These are phyloP conservation scores for Periophthalmus magnuspinnatus DNA, from an alignment of 2,797 vertebrate species.

Conservation along the genomic window DNA sequence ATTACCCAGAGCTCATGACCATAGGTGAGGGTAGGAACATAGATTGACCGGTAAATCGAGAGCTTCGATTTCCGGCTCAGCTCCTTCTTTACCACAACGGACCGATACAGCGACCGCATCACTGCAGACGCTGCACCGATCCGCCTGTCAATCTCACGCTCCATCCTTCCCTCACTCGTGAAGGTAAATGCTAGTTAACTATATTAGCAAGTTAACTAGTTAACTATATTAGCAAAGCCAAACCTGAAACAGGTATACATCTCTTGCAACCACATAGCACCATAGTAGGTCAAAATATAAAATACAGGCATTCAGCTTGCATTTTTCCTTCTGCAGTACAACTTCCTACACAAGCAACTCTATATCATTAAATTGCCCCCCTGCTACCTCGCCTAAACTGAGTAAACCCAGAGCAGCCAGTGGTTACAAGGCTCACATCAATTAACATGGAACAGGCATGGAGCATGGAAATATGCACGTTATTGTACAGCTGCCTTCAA, in stretches of 20 bases:
- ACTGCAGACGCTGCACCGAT: no score
- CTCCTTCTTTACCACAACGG: no score
- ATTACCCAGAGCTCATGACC: no score
- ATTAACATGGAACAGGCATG: background rate
- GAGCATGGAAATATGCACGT: background rate
- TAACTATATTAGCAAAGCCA: background rate
- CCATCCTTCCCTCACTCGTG: no score
- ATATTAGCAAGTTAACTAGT: no score
- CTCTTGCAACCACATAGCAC: background rate
- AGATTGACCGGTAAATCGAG: no score
- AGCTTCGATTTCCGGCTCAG: no score
- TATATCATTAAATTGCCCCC: conserved; percentile 10
- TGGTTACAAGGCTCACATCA: background rate
- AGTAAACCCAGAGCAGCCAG: background rate
- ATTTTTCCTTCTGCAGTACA: background rate
- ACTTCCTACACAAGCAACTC: background rate
- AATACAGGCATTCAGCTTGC: background rate
- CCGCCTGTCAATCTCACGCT: no score
- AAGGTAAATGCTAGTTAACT: no score
- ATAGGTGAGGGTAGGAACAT: no score
- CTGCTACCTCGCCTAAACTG: background rate
- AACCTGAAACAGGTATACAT: background rate
- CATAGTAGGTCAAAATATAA: background rate
- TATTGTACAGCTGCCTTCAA: background rate
- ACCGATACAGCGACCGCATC: no score